Percentiles rank a stretch among this genome's conserved stretches.
Evolutionary conservation across 53 echinoderm and acorn worm genomes (phyloP).

Genomic region (Stichopus horrens): DNA sequence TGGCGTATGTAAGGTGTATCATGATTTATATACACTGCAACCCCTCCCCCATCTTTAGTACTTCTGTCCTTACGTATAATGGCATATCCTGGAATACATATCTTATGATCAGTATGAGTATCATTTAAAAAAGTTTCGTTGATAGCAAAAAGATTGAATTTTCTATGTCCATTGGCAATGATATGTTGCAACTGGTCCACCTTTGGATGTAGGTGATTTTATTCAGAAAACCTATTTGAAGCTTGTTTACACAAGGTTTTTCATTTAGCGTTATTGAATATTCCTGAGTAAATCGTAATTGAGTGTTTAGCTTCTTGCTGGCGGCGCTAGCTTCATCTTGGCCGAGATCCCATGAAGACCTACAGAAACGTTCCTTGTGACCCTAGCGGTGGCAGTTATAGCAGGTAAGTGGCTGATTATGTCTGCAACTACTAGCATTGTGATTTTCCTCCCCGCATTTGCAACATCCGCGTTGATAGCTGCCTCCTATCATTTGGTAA

Average conservation of each 20-base stretch:
- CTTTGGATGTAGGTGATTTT: slow-evolving; percentile 15
- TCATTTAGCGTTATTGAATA: background rate
- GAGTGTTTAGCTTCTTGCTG: background rate
- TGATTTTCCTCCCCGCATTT: slow-evolving; percentile 18
- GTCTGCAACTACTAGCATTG: slow-evolving; percentile 5
- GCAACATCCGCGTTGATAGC: slow-evolving; percentile 5
- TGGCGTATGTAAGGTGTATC: too few relatives aligned
- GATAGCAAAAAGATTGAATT: too few relatives aligned
- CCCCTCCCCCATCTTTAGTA: too few relatives aligned
- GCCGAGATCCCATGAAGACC: slow-evolving; percentile 9
- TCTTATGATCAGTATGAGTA: too few relatives aligned
- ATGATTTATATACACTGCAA: too few relatives aligned
- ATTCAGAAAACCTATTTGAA: slow-evolving; percentile 19
- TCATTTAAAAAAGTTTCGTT: too few relatives aligned
- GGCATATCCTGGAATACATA: too few relatives aligned
- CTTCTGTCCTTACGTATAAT: too few relatives aligned
- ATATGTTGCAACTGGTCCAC: slow-evolving; percentile 6
- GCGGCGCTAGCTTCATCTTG: slow-evolving; percentile 6
- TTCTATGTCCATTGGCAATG: too few relatives aligned
- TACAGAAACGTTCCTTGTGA: slow-evolving; percentile 27
- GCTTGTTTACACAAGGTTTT: background rate
- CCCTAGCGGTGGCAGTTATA: slow-evolving; percentile 13
- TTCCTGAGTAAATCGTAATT: background rate
- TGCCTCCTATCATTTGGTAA: background rate
- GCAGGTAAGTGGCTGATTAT: background rate